Evolutionary conservation across 2,113 vertebrate genomes (phyloP).

Genomic region (Myotis lucifugus): DNA sequence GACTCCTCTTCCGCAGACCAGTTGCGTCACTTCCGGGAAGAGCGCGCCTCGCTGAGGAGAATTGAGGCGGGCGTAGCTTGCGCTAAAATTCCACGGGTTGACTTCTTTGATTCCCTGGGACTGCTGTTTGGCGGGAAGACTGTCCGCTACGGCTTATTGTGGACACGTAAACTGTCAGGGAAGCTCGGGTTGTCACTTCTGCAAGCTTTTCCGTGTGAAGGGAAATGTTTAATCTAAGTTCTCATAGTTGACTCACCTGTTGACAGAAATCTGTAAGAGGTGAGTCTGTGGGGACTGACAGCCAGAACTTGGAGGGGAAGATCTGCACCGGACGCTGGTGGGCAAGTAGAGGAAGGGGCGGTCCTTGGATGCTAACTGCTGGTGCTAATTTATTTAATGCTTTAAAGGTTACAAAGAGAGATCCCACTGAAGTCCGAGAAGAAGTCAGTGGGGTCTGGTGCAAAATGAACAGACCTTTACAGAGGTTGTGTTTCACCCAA

Average conservation of each 20-base stretch:
- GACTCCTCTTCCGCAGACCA: fast-evolving
- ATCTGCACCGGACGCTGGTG: background rate
- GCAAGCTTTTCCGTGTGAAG: background rate
- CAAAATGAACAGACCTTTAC: slow-evolving; percentile 36
- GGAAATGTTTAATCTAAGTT: background rate
- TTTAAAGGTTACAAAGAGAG: background rate
- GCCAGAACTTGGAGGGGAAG: background rate
- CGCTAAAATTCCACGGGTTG: background rate
- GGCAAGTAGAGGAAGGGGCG: background rate
- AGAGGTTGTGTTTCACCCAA: background rate
- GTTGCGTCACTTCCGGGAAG: slow-evolving; percentile 54
- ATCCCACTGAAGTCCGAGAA: slow-evolving; percentile 11
- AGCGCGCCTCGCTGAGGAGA: background rate
- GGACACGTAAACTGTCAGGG: background rate
- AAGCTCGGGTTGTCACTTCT: background rate
- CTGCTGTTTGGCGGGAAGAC: background rate
- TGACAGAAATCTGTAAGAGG: slow-evolving; percentile 11
- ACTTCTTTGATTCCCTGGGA: background rate
- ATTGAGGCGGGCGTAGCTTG: background rate
- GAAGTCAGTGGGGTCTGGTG: background rate
- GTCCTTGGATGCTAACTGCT: background rate
- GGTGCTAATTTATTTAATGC: background rate
- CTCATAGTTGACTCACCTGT: background rate
- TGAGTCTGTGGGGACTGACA: background rate
- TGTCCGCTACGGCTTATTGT: background rate